Base-by-base conservation (phyloP, 2,888 invertebrate species). In the Pseudoips prasinana region DNA sequence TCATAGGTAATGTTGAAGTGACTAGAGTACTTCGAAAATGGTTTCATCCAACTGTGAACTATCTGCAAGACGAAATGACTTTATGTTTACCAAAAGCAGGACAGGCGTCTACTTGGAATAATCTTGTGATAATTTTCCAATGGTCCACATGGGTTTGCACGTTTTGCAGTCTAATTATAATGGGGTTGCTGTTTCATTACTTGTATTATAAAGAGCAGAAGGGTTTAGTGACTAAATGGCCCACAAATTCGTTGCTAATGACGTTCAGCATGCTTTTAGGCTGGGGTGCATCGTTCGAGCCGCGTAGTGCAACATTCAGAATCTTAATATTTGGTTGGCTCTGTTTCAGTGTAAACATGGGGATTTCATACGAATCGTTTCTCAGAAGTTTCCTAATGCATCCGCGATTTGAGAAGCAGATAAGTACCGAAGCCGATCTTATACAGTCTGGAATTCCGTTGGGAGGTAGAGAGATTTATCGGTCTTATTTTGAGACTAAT, bases 341-440 rank as follows among this genome's bases (percentile, higher is more conserved):
- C 10, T 77, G 76, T 59, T 89, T 88, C 61, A 83, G 87, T 47
- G 69, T 88, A 59, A 89, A 86, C 72, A 79, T 89, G 74, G 76
- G 77, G 42, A 87, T 89, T 56, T 81, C 85, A 24, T 89, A 89
- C 65, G 87, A 83, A 65, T 88, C 89, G 50, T 85, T 88, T 59
- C 75, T 89, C 38, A 76, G 89, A 65, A 87, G 76, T 64, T 89
- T 87, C 66, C 59, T 89, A 72, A 88, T 89, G 80, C 86, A 89
- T 49, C 89, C 89, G 44, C 74, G 88, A 63, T 89, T 78, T 59
- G 85, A 83, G 58, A 88, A 81, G 66, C 89, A 89, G 76, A 86
- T 89, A 73, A 77, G 77, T 46, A 79, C 62, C 40, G 84, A 84
- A 62, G 52, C 66, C 42, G 86, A 87, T 71, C 73, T 89, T 51